Percentiles rank a stretch among this genome's conserved stretches.
Conservation (phyloP, 2,888 invertebrate genomes). For the Chymomyza procnemis region DNA sequence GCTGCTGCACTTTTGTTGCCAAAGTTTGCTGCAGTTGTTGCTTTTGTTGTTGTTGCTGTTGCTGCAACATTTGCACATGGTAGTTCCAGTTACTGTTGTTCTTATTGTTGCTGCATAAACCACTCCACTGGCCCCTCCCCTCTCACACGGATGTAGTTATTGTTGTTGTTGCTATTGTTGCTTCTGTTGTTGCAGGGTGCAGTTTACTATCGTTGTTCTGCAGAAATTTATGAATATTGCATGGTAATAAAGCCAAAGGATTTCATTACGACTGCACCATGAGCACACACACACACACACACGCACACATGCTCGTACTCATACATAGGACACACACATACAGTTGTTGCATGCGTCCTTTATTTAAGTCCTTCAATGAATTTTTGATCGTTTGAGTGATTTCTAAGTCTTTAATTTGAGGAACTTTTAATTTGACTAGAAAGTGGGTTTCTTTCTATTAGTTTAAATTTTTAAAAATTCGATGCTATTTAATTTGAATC, state of each 20-base stretch:
- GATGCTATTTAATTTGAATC: not conserved
- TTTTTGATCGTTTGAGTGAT: constrained; percentile 34
- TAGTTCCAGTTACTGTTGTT: constrained; percentile 9
- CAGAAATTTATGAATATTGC: constrained; percentile 72
- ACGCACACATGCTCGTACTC: not conserved
- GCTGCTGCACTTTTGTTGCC: constrained; percentile 45
- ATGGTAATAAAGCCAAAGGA: constrained; percentile 63
- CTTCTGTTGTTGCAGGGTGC: constrained; percentile 40
- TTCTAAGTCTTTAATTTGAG: constrained; percentile 34
- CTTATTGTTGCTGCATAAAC: constrained; percentile 29
- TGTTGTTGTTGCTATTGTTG: constrained; percentile 20
- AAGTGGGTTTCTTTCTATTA: not conserved
- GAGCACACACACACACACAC: not conserved
- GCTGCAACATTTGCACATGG: constrained; percentile 2
- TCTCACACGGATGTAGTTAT: too few relatives aligned
- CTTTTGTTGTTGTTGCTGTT: constrained; percentile 47
- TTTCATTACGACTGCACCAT: constrained; percentile 59
- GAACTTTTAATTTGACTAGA: not conserved
- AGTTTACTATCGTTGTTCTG: constrained; percentile 46
- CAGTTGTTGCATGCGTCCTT: not conserved
- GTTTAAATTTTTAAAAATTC: not conserved
- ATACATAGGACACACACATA: not conserved
- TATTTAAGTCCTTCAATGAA: not conserved
- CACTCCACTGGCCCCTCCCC: constrained; percentile 19
- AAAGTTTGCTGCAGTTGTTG: constrained; percentile 43